Evolutionary conservation across 2,888 invertebrate genomes (phyloP).

Genomic region (Iselma pallidipennis): DNA sequence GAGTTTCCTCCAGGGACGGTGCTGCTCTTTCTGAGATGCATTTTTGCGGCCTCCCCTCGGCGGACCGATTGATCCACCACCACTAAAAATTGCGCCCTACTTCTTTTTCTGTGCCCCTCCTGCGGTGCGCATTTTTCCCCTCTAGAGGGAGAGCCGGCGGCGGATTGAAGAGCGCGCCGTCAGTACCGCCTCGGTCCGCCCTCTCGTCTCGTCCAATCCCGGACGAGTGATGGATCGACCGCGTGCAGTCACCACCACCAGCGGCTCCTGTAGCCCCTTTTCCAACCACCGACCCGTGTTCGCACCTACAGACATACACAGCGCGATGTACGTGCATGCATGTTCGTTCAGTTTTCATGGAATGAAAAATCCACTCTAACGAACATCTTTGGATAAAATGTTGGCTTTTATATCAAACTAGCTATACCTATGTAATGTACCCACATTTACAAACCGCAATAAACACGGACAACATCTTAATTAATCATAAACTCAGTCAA

Average conservation of each 20-base stretch:
- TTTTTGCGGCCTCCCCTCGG: slow-evolving; percentile 55
- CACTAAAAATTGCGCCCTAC: slow-evolving; percentile 58
- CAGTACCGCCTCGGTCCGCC: slow-evolving; percentile 58
- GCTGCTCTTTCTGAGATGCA: slow-evolving; percentile 55
- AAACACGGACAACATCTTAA: too few species aligned
- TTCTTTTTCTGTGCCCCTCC: slow-evolving; percentile 55
- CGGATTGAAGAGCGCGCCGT: slow-evolving; percentile 51
- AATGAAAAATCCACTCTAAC: slow-evolving; percentile 32
- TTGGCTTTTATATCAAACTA: too few species aligned
- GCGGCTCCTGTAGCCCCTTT: slow-evolving; percentile 41
- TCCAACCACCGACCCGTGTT: slow-evolving; percentile 39
- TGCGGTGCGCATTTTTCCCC: slow-evolving; percentile 57
- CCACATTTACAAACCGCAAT: too few species aligned
- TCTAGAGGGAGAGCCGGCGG: slow-evolving; percentile 58
- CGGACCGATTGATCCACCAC: slow-evolving; percentile 56
- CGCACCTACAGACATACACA: slow-evolving; percentile 49
- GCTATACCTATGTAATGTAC: too few species aligned
- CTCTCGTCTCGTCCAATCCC: slow-evolving; percentile 55
- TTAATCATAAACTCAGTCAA: too few species aligned
- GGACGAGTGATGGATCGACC: slow-evolving; percentile 55
- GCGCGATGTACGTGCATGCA: slow-evolving; percentile 27
- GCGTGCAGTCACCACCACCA: slow-evolving; percentile 50
- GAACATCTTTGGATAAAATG: too few species aligned
- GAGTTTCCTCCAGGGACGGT: slow-evolving; percentile 52
- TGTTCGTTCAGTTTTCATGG: background rate